A percentile compares a stretch with the other conserved stretches of the same genome.
These are phyloP conservation scores for Pachliopta kotzebuea DNA, from an alignment of 2,888 invertebrate species.

Conservation along the genomic window DNA sequence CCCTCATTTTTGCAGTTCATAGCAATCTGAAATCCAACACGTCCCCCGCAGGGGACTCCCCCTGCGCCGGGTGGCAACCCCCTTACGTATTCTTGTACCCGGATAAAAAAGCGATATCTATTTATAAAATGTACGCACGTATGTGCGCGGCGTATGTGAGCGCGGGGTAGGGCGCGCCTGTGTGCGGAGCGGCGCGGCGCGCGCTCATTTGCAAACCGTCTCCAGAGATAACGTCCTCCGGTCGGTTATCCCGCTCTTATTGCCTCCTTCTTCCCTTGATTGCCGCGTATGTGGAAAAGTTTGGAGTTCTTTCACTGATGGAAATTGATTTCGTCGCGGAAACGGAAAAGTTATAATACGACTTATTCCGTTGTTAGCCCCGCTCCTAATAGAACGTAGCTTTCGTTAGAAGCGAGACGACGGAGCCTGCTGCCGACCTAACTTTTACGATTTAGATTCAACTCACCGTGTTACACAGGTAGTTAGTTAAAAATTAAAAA, in stretches of 20 bases:
- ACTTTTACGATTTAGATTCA: conserved; percentile 35
- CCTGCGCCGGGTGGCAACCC: conserved; percentile 66
- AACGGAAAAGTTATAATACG: conserved; percentile 64
- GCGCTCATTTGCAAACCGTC: conserved; percentile 81
- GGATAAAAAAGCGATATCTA: conserved; percentile 81
- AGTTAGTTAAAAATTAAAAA: conserved; percentile 54
- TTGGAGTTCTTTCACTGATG: conserved; percentile 65
- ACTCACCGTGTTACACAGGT: conserved; percentile 33
- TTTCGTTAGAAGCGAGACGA: conserved; percentile 1
- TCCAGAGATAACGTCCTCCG: conserved; percentile 78
- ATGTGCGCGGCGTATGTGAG: conserved; percentile 67
- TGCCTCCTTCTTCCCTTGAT: conserved; percentile 77
- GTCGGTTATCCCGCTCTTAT: conserved; percentile 78
- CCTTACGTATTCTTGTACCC: conserved; percentile 75
- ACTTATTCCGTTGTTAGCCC: conserved; percentile 46
- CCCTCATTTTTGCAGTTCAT: conserved; percentile 82
- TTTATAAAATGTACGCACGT: conserved; percentile 78
- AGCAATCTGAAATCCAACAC: conserved; percentile 82
- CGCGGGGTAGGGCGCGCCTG: conserved; percentile 58
- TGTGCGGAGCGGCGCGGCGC: conserved; percentile 65
- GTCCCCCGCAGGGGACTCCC: conserved; percentile 74
- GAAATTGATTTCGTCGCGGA: conserved; percentile 69
- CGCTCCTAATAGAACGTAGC: conserved; percentile 29
- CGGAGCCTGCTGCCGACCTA: conserved; percentile 4
- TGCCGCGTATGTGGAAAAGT: conserved; percentile 74